Base-by-base conservation (phyloP, 2,113 vertebrate species). In the Melospiza melodia region DNA sequence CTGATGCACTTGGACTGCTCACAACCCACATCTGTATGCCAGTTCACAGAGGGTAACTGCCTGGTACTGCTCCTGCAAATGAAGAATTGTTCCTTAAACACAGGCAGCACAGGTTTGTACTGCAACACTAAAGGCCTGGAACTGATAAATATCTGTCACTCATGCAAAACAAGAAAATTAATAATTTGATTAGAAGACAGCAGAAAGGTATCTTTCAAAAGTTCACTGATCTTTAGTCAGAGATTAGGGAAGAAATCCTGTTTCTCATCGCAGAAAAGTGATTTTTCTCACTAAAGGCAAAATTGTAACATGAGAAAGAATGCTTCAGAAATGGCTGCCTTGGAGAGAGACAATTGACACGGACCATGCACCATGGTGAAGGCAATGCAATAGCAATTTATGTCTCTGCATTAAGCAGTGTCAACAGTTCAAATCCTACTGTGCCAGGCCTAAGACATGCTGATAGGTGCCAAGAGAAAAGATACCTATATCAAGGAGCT, bases 351-450 rank as follows among this genome's bases (percentile, higher is more conserved):
- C 37, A 91, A 89, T 0, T 89, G 84, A 82, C 76, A 92, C 12
- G 24, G 57, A 61, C 20, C 18, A 44, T 1, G 6, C 69, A 75
- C 73, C 0, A 0, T 37, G 30, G 46, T 0, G 1, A 90, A 84
- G 44, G 68, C 44, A 72, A 88, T 11, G 39, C 39, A 77, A 65
- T 6, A 72, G 41, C 44, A 94, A 67, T 71, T 77, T 80, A 19
- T 71, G 41, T 71, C 46, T 54, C 76, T 93, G 46, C 67, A 43
- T 74, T 89, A 93, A 84, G 52, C 49, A 41, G 19, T 6, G 28
- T 67, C 71, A 72, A 43, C 30, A 78, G 44, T 61, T 92, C 73
- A 67, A 86, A 41, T 63, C 61, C 52, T 57, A 35, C 52, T 17
- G 33, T 75, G 62, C 31, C 54, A 65, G 43, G 19, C 61, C 66